Evolutionary conservation across 1,140 invertebrate species (phyloP).

Genomic region (Hermetia illucens): DNA sequence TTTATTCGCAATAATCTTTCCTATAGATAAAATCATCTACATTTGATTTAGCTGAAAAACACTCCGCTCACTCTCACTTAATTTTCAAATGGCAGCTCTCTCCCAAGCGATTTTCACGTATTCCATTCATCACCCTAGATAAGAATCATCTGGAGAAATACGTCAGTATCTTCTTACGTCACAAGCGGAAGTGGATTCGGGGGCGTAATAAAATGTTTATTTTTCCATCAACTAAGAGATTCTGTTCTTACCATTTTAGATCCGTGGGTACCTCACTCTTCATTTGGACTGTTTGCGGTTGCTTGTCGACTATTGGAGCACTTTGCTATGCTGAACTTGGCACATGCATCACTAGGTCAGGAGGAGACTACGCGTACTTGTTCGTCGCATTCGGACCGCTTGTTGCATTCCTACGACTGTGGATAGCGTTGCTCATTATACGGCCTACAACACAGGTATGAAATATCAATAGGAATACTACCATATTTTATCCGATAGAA

Average conservation of each 20-base stretch:
- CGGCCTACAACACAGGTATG: conserved; percentile 50
- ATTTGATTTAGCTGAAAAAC: too few relatives aligned
- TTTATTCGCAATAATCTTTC: too few relatives aligned
- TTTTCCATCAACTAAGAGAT: conserved; percentile 10
- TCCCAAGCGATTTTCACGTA: too few relatives aligned
- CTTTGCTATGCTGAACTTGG: conserved; percentile 78
- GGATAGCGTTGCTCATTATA: conserved; percentile 76
- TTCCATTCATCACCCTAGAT: too few relatives aligned
- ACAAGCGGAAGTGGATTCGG: too few relatives aligned
- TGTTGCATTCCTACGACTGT: conserved; percentile 72
- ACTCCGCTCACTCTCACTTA: too few relatives aligned
- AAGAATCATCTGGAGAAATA: too few relatives aligned
- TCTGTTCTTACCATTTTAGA: conserved; percentile 24
- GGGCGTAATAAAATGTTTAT: conserved; percentile 8
- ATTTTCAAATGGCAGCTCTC: too few relatives aligned
- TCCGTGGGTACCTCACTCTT: conserved; percentile 53
- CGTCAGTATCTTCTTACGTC: too few relatives aligned
- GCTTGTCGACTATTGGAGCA: conserved; percentile 60
- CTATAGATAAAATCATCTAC: too few relatives aligned
- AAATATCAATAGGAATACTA: background rate
- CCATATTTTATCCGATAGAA: too few relatives aligned
- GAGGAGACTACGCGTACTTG: conserved; percentile 81
- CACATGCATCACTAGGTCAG: conserved; percentile 64
- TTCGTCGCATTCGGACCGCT: conserved; percentile 77
- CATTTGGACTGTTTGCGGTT: conserved; percentile 58